Conservation (phyloP, 2,113 vertebrate species). For the Perccottus glenii region DNA sequence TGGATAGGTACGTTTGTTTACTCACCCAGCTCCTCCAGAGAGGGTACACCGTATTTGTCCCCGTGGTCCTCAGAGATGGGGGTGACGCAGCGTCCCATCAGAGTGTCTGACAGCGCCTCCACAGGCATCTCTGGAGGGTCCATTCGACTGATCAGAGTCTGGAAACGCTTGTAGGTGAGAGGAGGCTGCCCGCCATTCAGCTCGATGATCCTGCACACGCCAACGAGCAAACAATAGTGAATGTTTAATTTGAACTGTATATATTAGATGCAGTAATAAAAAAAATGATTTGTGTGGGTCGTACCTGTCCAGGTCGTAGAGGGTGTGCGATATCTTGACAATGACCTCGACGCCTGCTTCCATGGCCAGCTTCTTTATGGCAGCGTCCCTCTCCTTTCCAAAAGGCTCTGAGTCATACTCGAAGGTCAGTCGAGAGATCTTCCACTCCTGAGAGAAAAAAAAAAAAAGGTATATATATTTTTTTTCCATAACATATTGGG, state of each 20-base stretch:
- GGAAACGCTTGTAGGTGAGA: constrained; percentile 83
- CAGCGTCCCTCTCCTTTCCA: constrained; percentile 81
- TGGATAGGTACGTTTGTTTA: constrained; percentile 5
- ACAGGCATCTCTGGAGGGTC: constrained; percentile 79
- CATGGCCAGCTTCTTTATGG: constrained; percentile 82
- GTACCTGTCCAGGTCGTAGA: constrained; percentile 82
- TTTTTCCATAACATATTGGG: too few species aligned
- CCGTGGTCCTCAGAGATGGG: constrained; percentile 78
- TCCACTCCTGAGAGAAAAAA: constrained; percentile 75
- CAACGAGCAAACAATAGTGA: background rate
- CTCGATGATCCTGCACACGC: constrained; percentile 74
- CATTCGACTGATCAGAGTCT: constrained; percentile 80
- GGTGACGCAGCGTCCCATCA: constrained; percentile 77
- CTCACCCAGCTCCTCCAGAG: constrained; percentile 81
- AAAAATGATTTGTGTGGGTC: constrained; percentile 14
- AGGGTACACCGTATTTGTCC: constrained; percentile 81
- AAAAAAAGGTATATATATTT: background rate
- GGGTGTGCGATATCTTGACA: constrained; percentile 81
- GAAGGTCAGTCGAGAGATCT: constrained; percentile 81
- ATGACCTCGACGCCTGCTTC: constrained; percentile 81
- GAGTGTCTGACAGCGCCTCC: constrained; percentile 68
- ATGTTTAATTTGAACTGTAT: too few species aligned
- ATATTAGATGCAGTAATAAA: too few species aligned
- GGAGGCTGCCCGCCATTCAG: constrained; percentile 80
- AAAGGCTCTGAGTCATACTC: constrained; percentile 82